These are phyloP conservation scores for Daktulosphaira vitifoliae DNA, from an alignment of 1,140 invertebrate species.

Conservation along the genomic window DNA sequence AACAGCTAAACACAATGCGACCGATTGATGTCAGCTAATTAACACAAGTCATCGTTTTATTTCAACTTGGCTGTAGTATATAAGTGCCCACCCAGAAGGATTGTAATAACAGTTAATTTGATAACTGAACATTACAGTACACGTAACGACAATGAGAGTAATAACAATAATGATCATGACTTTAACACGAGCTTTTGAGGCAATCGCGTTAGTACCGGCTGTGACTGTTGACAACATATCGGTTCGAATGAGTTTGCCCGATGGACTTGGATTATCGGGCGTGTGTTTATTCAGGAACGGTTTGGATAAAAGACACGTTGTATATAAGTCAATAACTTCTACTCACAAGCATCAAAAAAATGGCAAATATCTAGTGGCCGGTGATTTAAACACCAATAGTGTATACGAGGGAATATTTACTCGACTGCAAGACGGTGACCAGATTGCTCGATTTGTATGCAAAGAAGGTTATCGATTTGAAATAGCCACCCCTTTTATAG, in stretches of 20 bases:
- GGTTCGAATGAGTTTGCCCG: conserved; percentile 1
- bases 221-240: conserved; percentile 27
- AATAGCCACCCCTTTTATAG: conserved; percentile 17
- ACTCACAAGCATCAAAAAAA: not conserved
- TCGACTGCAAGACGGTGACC: conserved; percentile 10
- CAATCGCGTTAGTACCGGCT: not conserved
- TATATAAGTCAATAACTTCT: conserved; percentile 17
- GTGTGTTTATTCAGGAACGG: conserved; percentile 11
- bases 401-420: conserved; percentile 26
- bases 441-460: conserved; percentile 14
- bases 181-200: not conserved
- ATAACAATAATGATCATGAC: too few species aligned
- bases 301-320: conserved; percentile 1
- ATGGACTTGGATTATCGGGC: conserved; percentile 7
- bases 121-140: too few species aligned
- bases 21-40: too few species aligned
- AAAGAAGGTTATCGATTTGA: conserved; percentile 1
- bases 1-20: too few species aligned
- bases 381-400: conserved; percentile 6
- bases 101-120: too few species aligned
- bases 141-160: too few species aligned
- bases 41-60: too few species aligned
- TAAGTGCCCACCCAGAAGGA: too few species aligned
- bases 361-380: conserved; percentile 19
- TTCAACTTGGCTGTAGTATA: too few species aligned